Conservation (phyloP, 2,113 vertebrate genomes). For the Ascaphus truei region DNA sequence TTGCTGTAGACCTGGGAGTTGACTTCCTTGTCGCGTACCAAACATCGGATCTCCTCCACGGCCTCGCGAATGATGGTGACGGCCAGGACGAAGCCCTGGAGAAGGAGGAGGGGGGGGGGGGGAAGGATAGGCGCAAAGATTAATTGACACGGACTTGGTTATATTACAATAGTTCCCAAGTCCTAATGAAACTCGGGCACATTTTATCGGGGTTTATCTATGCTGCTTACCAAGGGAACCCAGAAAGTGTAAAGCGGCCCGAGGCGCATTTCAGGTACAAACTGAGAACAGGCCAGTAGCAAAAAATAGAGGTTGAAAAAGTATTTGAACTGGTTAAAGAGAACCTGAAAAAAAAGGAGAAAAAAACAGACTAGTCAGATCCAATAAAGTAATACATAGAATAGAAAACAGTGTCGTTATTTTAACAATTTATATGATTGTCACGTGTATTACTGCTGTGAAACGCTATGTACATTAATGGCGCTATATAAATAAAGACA, state of each 20-base stretch:
- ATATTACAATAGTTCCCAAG: not conserved
- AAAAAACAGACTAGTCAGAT: not conserved
- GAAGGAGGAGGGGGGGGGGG: not conserved
- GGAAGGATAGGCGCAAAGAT: not conserved
- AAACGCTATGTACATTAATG: no score
- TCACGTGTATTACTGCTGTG: no score
- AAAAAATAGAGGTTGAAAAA: constrained; percentile 98
- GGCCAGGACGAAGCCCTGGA: constrained; percentile 86
- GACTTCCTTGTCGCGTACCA: constrained; percentile 90
- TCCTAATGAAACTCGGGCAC: no score
- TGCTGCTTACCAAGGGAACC: constrained; percentile 89
- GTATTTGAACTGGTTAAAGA: constrained; percentile 97
- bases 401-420: no score
- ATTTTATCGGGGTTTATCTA: no score
- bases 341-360: constrained; percentile 62
- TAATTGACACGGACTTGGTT: constrained; percentile 38
- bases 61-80: constrained; percentile 91
- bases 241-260: constrained; percentile 95
- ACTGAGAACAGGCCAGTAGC: constrained; percentile 93
- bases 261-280: constrained; percentile 87
- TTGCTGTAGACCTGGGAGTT: constrained; percentile 99
- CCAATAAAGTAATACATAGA: no score
- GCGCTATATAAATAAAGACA: no score
- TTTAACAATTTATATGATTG: no score
- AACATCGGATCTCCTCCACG: constrained; percentile 90